These are phyloP conservation scores for Hipparchia sbordonii DNA, from an alignment of 2,888 invertebrate genomes.

Conservation along the genomic window DNA sequence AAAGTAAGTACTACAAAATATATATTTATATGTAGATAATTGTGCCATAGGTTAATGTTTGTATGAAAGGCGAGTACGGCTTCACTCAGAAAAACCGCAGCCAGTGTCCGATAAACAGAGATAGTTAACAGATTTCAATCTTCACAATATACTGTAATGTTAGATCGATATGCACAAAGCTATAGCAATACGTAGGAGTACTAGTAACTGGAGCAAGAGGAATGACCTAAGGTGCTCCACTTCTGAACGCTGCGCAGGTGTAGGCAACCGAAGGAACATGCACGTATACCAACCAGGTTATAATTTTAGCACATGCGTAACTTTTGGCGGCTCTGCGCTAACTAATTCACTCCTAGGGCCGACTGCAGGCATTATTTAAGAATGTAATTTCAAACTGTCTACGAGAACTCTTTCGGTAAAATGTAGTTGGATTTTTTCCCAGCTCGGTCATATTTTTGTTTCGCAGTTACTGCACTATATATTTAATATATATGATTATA, in stretches of 20 bases:
- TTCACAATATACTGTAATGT: neutral
- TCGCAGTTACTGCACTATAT: neutral
- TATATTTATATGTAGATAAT: neutral
- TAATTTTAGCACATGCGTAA: slow-evolving; percentile 36
- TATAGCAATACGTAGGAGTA: slow-evolving; percentile 25
- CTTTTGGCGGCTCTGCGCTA: slow-evolving; percentile 26
- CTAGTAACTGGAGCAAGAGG: slow-evolving; percentile 27
- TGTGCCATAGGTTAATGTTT: neutral
- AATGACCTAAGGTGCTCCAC: slow-evolving; percentile 37
- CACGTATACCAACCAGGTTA: slow-evolving; percentile 11
- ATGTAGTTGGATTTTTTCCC: slow-evolving; percentile 13
- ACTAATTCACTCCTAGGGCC: slow-evolving; percentile 22
- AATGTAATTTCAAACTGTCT: slow-evolving; percentile 23
- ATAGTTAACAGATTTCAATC: slow-evolving; percentile 6
- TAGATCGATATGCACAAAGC: slow-evolving; percentile 11
- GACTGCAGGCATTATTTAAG: slow-evolving; percentile 16
- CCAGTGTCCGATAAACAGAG: neutral
- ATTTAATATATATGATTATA: slow-evolving; percentile 8
- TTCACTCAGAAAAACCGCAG: slow-evolving; percentile 6
- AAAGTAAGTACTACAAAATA: neutral
- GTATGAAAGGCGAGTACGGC: neutral
- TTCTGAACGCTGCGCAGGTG: slow-evolving; percentile 36
- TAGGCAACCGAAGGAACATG: slow-evolving; percentile 29
- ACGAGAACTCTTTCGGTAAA: slow-evolving; percentile 3
- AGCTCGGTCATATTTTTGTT: slow-evolving; percentile 13